Base-by-base conservation (phyloP, 1,140 invertebrate species). In the Aphis gossypii region DNA sequence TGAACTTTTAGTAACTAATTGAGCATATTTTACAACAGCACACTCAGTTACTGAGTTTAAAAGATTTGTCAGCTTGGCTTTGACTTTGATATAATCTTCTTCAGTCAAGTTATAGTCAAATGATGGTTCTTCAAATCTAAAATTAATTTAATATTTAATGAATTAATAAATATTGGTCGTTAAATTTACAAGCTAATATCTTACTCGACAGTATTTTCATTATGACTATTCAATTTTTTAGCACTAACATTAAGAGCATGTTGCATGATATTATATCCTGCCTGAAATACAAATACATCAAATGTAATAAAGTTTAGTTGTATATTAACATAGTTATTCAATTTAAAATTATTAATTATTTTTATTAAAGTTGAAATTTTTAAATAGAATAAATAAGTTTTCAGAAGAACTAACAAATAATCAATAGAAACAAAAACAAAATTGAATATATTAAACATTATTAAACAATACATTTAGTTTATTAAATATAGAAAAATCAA, bases 21-120 rank as follows among this genome's bases (percentile, higher is more conserved):
- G 98, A 93, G 98, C 98, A 95, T 98, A 97, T 94, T 97, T 96
- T 95, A 99, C 98, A 95, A 99, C 98, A 94, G 98, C 98, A 95
- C 98, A 98, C 95, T 99, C 97, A 95, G 98, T 98, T 46, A 98
- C 96, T 9, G 97, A 97, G 90, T 96, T 96, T 6, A 99, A 95
- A 95, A 98, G 96, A 94, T 98, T 97, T 94, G 96, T 96, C 87
- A 99, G 95, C 95, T 97, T 97, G 8, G 95, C 96, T 46, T 96
- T 96, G 21, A 98, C 96, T 92, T 96, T 96, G 48, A 95, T 94
- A 94, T 97, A 96, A 94, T 99, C 98, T 90, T 96, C 96, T 25
- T 96, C 95, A 14, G 96, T 96, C 90, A 98, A 96, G 95, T 97
- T 96, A 93, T 96, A 96, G 95, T 98, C 97, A n/a, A 95, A 83